Conservation (phyloP, 2,888 invertebrate species). For the Cephus rjabovi region DNA sequence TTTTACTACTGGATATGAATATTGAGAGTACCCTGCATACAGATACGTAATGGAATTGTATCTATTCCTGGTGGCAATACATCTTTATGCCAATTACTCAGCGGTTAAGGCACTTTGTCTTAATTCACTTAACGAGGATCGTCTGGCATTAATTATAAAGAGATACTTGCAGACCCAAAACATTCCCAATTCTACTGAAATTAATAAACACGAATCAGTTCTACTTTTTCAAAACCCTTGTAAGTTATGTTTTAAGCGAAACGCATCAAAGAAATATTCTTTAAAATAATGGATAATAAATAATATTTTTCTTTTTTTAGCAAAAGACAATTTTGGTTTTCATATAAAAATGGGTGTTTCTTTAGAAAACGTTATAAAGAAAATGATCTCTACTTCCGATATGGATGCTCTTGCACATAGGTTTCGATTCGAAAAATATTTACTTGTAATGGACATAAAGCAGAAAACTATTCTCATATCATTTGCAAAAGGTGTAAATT, state of each 20-base stretch:
- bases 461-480: slow-evolving; percentile 70
- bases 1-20: neutral
- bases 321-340: slow-evolving; percentile 72
- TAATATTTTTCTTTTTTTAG: slow-evolving; percentile 64
- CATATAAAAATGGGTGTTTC: slow-evolving; percentile 73
- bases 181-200: slow-evolving; percentile 73
- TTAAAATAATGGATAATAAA: slow-evolving; percentile 6
- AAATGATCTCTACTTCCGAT: slow-evolving; percentile 50
- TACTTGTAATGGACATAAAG: slow-evolving; percentile 69
- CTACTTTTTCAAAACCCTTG: slow-evolving; percentile 70
- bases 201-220: slow-evolving; percentile 81
- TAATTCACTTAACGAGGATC: slow-evolving; percentile 83
- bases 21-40: neutral
- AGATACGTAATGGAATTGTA: slow-evolving; percentile 83
- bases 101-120: slow-evolving; percentile 87
- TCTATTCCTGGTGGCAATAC: slow-evolving; percentile 78
- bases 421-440: slow-evolving; percentile 62
- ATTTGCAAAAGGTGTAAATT: slow-evolving; percentile 68
- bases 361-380: slow-evolving; percentile 61
- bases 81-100: slow-evolving; percentile 88
- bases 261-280: slow-evolving; percentile 8
- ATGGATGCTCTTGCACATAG: slow-evolving; percentile 67
- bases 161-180: slow-evolving; percentile 74
- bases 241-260: slow-evolving; percentile 12
- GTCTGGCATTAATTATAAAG: slow-evolving; percentile 78